phyloP scores from a whole-genome alignment of 1,140 invertebrate genomes.

The Nixonia krombeini region DNA sequence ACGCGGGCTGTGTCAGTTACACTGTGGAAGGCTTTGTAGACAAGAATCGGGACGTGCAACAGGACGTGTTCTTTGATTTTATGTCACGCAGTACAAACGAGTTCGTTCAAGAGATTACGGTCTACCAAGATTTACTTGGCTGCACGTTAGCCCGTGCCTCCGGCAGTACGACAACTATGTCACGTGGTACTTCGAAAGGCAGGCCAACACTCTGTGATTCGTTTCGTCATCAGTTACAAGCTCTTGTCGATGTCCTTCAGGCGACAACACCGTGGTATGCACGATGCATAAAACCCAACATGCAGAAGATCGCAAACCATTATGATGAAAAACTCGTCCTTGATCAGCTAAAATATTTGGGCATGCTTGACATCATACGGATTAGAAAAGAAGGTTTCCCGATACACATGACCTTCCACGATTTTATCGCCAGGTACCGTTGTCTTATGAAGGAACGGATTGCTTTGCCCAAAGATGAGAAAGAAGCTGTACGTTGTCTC shows the following conservation, averaged over 20 bases:
- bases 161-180: slow-evolving; percentile 77
- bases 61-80: slow-evolving; percentile 95
- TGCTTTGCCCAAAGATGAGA: slow-evolving; percentile 61
- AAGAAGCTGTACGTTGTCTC: slow-evolving; percentile 74
- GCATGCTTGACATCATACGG: slow-evolving; percentile 96
- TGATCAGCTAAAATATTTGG: slow-evolving; percentile 92
- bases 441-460: slow-evolving; percentile 74
- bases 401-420: slow-evolving; percentile 84
- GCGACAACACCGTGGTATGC: slow-evolving; percentile 96
- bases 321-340: slow-evolving; percentile 89
- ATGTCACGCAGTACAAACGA: slow-evolving; percentile 88
- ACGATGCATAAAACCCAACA: slow-evolving; percentile 95
- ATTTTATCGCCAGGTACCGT: slow-evolving; percentile 85
- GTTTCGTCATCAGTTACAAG: slow-evolving; percentile 91
- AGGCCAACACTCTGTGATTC: slow-evolving; percentile 95
- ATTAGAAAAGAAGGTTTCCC: slow-evolving; percentile 95
- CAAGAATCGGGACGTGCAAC: slow-evolving; percentile 96
- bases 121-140: slow-evolving; percentile 78
- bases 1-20: slow-evolving; percentile 95
- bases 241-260: slow-evolving; percentile 92
- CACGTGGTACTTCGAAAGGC: slow-evolving; percentile 89
- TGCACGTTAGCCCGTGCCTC: slow-evolving; percentile 60
- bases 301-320: slow-evolving; percentile 85
- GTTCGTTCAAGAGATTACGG: slow-evolving; percentile 91
- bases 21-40: slow-evolving; percentile 94